Base-by-base conservation (phyloP, 1,140 invertebrate species). In the Paracyclopina nana region DNA sequence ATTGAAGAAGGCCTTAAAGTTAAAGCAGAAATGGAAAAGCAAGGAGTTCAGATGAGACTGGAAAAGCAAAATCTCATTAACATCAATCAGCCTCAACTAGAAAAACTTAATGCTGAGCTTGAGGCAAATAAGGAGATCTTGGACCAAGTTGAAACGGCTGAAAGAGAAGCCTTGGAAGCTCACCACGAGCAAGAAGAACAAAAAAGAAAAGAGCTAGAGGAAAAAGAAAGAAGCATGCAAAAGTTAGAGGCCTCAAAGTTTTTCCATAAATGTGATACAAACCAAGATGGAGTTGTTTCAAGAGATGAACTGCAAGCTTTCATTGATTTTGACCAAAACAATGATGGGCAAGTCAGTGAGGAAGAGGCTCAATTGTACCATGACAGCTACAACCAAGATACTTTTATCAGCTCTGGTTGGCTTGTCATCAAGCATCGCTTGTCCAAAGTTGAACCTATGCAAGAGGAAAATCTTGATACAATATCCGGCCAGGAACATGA, bases 341-440 rank as follows among this genome's bases (percentile, higher is more conserved):
- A 75, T 52, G 80, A 96, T 72, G 86, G 87, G 6, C 70, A 72
- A 51, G 82, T 88, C 41, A 72, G 76, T 34, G 78, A 84, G 46
- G 86, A 92, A 58, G 83, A 92, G 65, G 78, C 79, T 4, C 75
- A 79, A 61, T 50, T 50, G 16, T 50, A 25, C 18, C 18, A 50
- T 11, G 27, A 25, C 14, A 11, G 24, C 18, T 45, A 25, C 18
- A 41, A 52, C 18, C n/a, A n/a, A n/a, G 40, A 40, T 4, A n/a
- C 34, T 8, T 25, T 51, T n/a, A 18, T 20, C 22, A n/a, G 12
- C n/a, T n/a, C n/a, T 8, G 16, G 29, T 42, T 50, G 16, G 31
- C n/a, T 14, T 4, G 8, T 41, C 6, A 41, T 50, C 2, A 38
- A 38, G 34, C 14, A 38, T 20, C 34, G 20, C n/a, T n/a, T 20